Conservation (phyloP, 2,113 vertebrate species). For the Triplophysa tibetana region DNA sequence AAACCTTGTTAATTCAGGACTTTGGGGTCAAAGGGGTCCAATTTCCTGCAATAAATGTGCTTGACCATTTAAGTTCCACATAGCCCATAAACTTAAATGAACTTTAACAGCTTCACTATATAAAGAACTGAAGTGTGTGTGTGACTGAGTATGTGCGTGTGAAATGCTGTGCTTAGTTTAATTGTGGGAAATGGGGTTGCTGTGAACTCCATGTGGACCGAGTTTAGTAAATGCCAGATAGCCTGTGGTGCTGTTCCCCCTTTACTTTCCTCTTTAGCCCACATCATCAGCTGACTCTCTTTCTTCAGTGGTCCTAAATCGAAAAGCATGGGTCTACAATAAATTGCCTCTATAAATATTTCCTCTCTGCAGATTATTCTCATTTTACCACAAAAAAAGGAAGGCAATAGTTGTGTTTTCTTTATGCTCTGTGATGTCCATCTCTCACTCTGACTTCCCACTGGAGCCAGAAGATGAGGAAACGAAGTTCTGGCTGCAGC, state of each 20-base stretch:
- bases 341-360: constrained; percentile 18
- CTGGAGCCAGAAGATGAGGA: constrained; percentile 27
- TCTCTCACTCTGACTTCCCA: neutral
- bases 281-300: constrained; percentile 16
- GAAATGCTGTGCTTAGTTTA: constrained; percentile 27
- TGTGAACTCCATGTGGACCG: constrained; percentile 27
- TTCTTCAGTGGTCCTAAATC: neutral
- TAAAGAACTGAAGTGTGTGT: neutral
- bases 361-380: constrained; percentile 31
- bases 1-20: neutral
- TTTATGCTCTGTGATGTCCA: neutral
- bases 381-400: constrained; percentile 33
- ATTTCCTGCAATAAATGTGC: neutral
- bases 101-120: neutral
- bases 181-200: neutral
- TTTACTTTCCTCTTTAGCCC: neutral
- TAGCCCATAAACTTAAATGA: neutral
- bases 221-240: constrained; percentile 29
- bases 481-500: constrained; percentile 4
- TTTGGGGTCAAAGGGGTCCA: neutral
- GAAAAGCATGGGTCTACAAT: constrained; percentile 10
- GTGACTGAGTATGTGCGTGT: neutral
- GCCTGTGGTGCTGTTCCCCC: constrained; percentile 16
- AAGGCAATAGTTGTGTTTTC: constrained; percentile 15
- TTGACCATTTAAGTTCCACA: neutral